Evolutionary conservation across 2,888 invertebrate genomes (phyloP).

Genomic region (Beris chalybata): DNA sequence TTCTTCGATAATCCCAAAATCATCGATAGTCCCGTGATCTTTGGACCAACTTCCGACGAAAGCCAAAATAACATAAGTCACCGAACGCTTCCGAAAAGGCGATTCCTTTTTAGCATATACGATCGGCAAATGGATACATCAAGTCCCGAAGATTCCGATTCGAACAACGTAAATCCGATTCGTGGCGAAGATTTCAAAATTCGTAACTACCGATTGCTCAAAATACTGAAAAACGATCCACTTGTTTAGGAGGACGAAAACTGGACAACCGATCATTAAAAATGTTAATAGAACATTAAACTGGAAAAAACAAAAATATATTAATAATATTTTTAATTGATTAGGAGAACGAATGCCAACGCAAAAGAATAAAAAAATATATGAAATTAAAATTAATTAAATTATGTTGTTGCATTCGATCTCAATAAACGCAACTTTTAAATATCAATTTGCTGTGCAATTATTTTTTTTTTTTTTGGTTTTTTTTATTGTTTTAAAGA

Average conservation of each 20-base stretch:
- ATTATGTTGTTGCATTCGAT: too few relatives aligned
- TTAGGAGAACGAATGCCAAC: constrained; percentile 7
- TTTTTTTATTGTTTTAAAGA: too few relatives aligned
- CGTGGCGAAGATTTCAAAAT: constrained; percentile 14
- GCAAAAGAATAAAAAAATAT: not conserved
- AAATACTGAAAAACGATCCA: constrained; percentile 13
- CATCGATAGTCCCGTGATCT: not conserved
- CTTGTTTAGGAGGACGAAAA: not conserved
- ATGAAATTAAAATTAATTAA: not conserved
- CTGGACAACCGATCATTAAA: constrained; percentile 1
- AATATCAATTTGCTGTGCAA: constrained; percentile 17
- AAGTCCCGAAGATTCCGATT: constrained; percentile 12
- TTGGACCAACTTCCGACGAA: constrained; percentile 8
- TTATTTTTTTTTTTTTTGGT: not conserved
- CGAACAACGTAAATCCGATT: constrained; percentile 1
- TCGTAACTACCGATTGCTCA: constrained; percentile 18
- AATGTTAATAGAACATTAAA: too few relatives aligned
- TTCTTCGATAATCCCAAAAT: not conserved
- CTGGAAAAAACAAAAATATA: not conserved
- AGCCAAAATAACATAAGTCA: constrained; percentile 10
- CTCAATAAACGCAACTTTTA: not conserved
- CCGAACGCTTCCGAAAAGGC: constrained; percentile 3
- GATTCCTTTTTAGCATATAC: constrained; percentile 6
- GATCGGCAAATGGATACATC: not conserved
- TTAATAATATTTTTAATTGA: not conserved